Evolutionary conservation across 2,113 vertebrate genomes (phyloP), one percentile per base, ranked within the genome.

Genomic region (Anas platyrhynchos): DNA sequence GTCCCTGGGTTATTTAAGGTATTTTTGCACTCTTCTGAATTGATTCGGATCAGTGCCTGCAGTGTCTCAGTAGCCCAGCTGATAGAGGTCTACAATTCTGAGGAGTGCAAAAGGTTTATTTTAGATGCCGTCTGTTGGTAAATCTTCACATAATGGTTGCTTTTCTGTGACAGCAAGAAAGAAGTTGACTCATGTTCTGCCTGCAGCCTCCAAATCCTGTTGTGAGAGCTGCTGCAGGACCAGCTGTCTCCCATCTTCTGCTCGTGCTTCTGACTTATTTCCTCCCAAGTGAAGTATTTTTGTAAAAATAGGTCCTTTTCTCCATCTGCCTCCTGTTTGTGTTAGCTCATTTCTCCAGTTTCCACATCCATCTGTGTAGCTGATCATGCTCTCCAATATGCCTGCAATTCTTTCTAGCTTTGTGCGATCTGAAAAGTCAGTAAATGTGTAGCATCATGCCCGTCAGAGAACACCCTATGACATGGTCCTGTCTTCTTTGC

Each of bases 241-340:
- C 76, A 68, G 56, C 86, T 94, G 77, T 56, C 92, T 94, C 52
- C 72, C 17, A 14, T 90, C 83, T 76, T 77, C 77, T 81, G 68
- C 77, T 95, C 48, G 27, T 91, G 62, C 76, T 86, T 38, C 65
- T 23, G 73, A 93, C 41, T 88, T 85, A 56, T 11, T 86, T 92
- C 61, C 88, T 91, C 81, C 73, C 48, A 58, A 78, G 36, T 88
- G 41, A 91, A 94, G 41, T 90, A 63, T 93, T 93, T 93, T 94
- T 84, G 73, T 83, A 82, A 84, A 83, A 89, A 26, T 88, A 92
- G 75, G 86, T 92, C 38, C 56, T 65, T 92, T 92, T 68, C 75
- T 56, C 83, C 43, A 62, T 7, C 36, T 67, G 61, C 46, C 77
- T 71, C 5, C 56, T 72, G 61, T 88, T 88, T 94, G 14, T 78